A percentile compares a stretch with the other conserved stretches of the same genome.
phyloP scores from a whole-genome alignment of 2,888 invertebrate genomes.

The Conops quadrifasciatus region DNA sequence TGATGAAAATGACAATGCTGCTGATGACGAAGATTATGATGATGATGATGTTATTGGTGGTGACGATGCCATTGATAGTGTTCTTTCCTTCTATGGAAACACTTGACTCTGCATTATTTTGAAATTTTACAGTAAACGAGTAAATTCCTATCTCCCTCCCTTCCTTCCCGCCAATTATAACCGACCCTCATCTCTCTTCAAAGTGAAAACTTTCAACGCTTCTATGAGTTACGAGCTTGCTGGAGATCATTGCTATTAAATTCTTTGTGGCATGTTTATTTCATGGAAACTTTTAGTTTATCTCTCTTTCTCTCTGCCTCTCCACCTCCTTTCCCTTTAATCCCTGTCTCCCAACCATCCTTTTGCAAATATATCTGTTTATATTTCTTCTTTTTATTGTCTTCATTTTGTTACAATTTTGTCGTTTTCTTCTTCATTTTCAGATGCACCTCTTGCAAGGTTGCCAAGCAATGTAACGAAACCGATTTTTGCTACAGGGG shows the following conservation, averaged over 20 bases:
- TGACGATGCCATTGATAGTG: neutral
- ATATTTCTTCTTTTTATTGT: neutral
- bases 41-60: neutral
- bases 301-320: neutral
- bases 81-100: no score
- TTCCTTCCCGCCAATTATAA: neutral
- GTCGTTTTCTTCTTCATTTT: neutral
- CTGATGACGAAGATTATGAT: neutral
- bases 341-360: neutral
- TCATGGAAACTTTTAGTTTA: slow-evolving; percentile 14
- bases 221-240: slow-evolving; percentile 30
- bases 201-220: slow-evolving; percentile 11
- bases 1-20: neutral
- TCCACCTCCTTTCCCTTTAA: neutral
- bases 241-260: slow-evolving; percentile 38
- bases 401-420: neutral
- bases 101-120: no score
- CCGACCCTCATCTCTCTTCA: neutral
- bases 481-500: neutral
- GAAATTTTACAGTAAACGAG: no score
- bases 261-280: slow-evolving; percentile 34
- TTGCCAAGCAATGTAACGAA: neutral
- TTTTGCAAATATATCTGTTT: no score
- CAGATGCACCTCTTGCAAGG: neutral
- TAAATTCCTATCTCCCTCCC: neutral